Percentiles rank a stretch among this genome's conserved stretches.
Evolutionary conservation across 2,113 vertebrate genomes (phyloP).

Genomic region (Desmodus rotundus): DNA sequence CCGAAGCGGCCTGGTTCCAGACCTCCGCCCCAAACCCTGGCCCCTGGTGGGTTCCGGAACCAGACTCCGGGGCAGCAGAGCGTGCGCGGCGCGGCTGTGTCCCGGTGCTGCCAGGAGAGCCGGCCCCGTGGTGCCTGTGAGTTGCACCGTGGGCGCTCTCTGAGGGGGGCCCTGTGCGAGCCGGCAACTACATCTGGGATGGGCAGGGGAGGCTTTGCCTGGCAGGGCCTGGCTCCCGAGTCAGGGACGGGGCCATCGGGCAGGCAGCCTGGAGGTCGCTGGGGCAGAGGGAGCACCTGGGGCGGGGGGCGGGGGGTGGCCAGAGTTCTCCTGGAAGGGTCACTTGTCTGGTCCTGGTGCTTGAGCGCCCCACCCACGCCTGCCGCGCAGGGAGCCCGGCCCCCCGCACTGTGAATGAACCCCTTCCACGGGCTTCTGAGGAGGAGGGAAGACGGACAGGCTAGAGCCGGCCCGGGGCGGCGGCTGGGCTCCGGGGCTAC

Average conservation of each 20-base stretch:
- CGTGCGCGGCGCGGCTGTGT: not conserved
- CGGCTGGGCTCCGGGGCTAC: fast-evolving
- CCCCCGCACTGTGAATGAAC: not conserved
- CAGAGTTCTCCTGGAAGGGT: not conserved
- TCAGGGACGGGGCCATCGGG: not conserved
- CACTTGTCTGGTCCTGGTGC: not conserved
- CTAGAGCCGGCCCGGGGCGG: fast-evolving
- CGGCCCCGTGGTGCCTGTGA: not conserved
- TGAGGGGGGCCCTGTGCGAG: not conserved
- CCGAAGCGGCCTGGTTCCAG: not conserved
- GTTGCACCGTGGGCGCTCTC: not conserved
- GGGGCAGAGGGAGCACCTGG: not conserved
- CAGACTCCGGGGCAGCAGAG: not conserved
- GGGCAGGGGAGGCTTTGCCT: not conserved
- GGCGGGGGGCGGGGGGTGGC: not conserved
- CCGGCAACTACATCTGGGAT: not conserved
- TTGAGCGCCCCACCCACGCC: fast-evolving
- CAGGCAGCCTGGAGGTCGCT: too few species aligned
- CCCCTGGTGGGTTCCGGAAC: fast-evolving
- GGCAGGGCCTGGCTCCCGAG: too few species aligned
- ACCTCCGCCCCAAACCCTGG: too few species aligned
- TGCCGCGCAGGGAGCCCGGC: fast-evolving
- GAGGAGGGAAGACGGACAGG: not conserved
- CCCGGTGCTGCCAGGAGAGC: not conserved
- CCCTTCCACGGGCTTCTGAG: not conserved